A percentile compares a stretch with the other conserved stretches of the same genome.
phyloP scores from a whole-genome alignment of 2,797 vertebrate species.

The Pyrocephalus nanus region DNA sequence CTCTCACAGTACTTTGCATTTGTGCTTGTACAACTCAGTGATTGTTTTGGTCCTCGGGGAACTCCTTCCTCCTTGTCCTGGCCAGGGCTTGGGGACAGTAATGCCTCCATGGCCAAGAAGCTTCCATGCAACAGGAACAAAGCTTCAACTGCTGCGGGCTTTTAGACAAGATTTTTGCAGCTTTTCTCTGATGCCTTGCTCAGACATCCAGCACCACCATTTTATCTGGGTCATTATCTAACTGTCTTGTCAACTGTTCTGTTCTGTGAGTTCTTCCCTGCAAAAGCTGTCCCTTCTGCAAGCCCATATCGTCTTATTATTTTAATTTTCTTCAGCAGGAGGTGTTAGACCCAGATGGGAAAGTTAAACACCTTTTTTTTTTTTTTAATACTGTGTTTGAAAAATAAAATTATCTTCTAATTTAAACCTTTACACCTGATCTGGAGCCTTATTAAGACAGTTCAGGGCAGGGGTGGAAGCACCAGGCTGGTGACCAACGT shows the following conservation, averaged over 20 bases:
- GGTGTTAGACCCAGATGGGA: not conserved
- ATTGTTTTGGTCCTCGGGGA: not conserved
- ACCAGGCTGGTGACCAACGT: not conserved
- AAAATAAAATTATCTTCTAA: not conserved
- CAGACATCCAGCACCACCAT: not conserved
- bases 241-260: not conserved
- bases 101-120: not conserved
- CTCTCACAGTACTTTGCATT: not conserved
- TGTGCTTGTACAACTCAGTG: not conserved
- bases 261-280: not conserved
- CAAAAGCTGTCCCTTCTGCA: not conserved
- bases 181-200: not conserved
- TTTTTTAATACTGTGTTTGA: not conserved
- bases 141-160: not conserved
- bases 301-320: not conserved
- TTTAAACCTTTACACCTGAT: not conserved
- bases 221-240: not conserved
- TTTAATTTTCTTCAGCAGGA: not conserved
- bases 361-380: not conserved
- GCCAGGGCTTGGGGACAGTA: rapidly evolving
- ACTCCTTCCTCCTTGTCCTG: not conserved
- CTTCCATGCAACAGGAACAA: not conserved
- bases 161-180: not conserved
- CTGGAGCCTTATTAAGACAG: rapidly evolving
- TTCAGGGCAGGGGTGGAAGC: not conserved